These are phyloP conservation scores for Tipula helvola DNA, from an alignment of 2,888 invertebrate genomes.

Conservation along the genomic window DNA sequence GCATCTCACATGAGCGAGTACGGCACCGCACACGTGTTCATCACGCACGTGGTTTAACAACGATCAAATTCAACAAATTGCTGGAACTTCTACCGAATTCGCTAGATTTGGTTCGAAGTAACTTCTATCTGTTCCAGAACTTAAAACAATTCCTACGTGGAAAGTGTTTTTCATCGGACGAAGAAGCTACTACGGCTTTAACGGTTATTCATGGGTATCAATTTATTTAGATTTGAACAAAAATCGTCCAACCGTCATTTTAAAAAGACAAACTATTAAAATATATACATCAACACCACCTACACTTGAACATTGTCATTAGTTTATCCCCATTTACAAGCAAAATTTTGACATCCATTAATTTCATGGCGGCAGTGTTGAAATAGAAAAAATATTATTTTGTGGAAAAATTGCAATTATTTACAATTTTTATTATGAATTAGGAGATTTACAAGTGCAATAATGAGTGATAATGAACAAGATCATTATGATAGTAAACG, in stretches of 20 bases:
- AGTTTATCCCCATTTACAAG: background rate
- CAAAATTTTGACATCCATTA: background rate
- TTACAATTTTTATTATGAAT: background rate
- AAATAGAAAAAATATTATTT: constrained; percentile 8
- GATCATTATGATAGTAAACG: constrained; percentile 19
- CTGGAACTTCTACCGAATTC: no score
- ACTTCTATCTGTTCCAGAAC: no score
- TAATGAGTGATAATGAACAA: background rate
- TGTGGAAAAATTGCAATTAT: background rate
- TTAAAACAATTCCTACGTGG: no score
- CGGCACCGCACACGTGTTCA: no score
- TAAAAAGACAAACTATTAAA: background rate
- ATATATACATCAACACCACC: background rate
- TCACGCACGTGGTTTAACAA: no score
- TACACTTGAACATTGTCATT: background rate
- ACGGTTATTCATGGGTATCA: no score
- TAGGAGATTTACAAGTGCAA: background rate
- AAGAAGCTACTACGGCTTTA: no score
- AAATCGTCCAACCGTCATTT: background rate
- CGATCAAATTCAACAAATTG: no score
- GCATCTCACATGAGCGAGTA: no score
- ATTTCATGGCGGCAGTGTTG: constrained; percentile 15
- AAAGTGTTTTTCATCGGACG: no score
- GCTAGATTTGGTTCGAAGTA: no score
- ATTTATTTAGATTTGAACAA: background rate